Percentiles rank a stretch among this genome's conserved stretches.
Evolutionary conservation across 2,888 invertebrate genomes (phyloP).

Genomic region (Ophonus ardosiacus): DNA sequence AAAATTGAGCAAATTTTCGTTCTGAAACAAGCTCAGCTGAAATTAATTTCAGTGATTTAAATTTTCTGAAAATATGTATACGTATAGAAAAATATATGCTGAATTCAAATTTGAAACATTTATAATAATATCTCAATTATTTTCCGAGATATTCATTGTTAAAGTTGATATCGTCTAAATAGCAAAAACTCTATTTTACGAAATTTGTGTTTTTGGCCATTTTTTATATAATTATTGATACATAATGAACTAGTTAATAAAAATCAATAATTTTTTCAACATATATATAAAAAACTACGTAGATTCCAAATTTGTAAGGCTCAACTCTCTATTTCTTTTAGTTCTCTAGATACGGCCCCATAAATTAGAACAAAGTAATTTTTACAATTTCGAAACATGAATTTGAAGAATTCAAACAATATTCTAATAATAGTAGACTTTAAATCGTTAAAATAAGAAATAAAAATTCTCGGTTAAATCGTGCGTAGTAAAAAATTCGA

Average conservation of each 20-base stretch:
- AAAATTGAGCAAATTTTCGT: neutral
- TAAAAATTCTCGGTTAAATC: slow-evolving; percentile 54
- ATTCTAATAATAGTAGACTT: slow-evolving; percentile 57
- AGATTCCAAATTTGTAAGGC: neutral
- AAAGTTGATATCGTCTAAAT: neutral
- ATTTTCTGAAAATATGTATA: neutral
- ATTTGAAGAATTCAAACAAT: slow-evolving; percentile 54
- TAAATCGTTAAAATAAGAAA: slow-evolving; percentile 52
- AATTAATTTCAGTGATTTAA: neutral
- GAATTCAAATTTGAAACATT: neutral
- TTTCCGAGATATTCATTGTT: neutral
- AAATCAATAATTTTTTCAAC: neutral
- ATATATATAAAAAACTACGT: neutral
- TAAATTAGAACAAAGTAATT: neutral
- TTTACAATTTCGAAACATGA: slow-evolving; percentile 39
- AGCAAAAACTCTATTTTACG: neutral
- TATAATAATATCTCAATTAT: neutral
- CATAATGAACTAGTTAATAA: neutral
- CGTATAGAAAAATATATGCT: neutral
- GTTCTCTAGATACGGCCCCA: neutral
- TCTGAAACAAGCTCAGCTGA: neutral
- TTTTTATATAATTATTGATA: neutral
- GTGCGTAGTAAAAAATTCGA: slow-evolving; percentile 61
- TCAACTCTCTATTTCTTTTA: neutral
- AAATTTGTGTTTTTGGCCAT: neutral